phyloP scores from a whole-genome alignment of 2,888 invertebrate species.

The Diadegma fenestrale region DNA sequence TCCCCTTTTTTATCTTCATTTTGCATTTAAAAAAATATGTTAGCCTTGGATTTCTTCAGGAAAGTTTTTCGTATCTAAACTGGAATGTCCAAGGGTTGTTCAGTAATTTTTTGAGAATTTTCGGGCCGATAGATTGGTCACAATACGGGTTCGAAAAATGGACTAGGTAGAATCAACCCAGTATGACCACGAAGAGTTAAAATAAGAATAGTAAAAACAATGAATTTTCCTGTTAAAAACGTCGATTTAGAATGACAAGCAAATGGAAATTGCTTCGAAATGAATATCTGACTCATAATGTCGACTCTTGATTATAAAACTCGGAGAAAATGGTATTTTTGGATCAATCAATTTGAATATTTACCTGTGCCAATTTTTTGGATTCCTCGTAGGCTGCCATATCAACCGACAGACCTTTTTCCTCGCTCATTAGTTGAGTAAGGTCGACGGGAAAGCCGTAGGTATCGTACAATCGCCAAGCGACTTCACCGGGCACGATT shows the following conservation, averaged over 20 bases:
- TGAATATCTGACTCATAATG: neutral
- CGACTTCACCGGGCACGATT: slow-evolving; percentile 96
- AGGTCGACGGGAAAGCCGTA: slow-evolving; percentile 99
- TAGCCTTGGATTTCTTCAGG: no score
- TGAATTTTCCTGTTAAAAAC: neutral
- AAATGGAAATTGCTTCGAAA: neutral
- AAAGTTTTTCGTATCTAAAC: no score
- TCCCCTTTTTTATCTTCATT: no score
- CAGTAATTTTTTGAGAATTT: no score
- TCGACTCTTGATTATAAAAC: neutral
- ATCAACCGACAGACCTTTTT: slow-evolving; percentile 95
- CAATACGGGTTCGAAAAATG: no score
- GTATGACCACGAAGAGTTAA: no score
- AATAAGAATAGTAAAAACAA: neutral
- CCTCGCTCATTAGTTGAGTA: slow-evolving; percentile 99
- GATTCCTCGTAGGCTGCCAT: slow-evolving; percentile 96
- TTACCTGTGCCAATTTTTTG: slow-evolving; percentile 93
- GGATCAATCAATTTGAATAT: neutral
- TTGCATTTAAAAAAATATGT: no score
- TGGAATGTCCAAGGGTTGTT: no score
- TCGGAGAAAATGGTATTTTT: neutral
- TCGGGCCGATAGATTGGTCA: no score
- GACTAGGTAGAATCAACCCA: no score
- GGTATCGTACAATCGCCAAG: slow-evolving; percentile 99
- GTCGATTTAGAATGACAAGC: neutral